Conservation (phyloP, 2,797 vertebrate genomes). For the Diglossa cyanea region DNA sequence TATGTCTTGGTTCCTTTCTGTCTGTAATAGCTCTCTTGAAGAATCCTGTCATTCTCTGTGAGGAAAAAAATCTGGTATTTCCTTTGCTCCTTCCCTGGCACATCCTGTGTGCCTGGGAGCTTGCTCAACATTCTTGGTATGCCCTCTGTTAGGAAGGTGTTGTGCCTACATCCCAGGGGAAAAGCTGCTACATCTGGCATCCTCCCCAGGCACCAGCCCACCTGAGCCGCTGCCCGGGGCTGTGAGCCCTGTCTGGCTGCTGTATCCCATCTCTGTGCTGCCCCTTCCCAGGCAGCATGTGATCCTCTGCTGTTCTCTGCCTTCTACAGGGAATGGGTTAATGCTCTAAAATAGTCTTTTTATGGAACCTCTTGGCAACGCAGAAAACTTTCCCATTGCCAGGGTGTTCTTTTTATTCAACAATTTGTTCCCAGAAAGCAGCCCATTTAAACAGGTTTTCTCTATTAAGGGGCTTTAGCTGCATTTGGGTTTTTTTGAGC, state of each 20-base stretch:
- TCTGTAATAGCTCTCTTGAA: background rate
- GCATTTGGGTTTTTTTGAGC: constrained; percentile 35
- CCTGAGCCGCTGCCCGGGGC: accelerated
- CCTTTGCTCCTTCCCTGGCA: background rate
- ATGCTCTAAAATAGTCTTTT: background rate
- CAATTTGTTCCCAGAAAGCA: constrained; percentile 60
- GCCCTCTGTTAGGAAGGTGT: background rate
- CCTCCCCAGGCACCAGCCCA: accelerated
- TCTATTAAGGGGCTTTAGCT: constrained; percentile 65
- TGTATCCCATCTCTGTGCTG: background rate
- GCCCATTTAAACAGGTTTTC: constrained; percentile 61
- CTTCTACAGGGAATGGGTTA: background rate
- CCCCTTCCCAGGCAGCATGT: background rate
- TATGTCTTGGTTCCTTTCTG: background rate
- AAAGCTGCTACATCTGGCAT: background rate
- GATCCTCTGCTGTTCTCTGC: background rate
- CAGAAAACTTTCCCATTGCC: constrained; percentile 5
- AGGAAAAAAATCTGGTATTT: background rate
- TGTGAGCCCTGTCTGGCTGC: background rate
- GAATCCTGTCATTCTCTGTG: background rate
- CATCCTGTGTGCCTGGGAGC: background rate
- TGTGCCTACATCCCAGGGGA: background rate
- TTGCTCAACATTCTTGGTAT: background rate
- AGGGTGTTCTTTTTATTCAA: constrained; percentile 36
- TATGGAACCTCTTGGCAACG: constrained; percentile 15